A percentile compares a stretch with the other conserved stretches of the same genome.
These are phyloP conservation scores for Eupristina koningsbergeri DNA, from an alignment of 1,140 invertebrate species.

Conservation along the genomic window DNA sequence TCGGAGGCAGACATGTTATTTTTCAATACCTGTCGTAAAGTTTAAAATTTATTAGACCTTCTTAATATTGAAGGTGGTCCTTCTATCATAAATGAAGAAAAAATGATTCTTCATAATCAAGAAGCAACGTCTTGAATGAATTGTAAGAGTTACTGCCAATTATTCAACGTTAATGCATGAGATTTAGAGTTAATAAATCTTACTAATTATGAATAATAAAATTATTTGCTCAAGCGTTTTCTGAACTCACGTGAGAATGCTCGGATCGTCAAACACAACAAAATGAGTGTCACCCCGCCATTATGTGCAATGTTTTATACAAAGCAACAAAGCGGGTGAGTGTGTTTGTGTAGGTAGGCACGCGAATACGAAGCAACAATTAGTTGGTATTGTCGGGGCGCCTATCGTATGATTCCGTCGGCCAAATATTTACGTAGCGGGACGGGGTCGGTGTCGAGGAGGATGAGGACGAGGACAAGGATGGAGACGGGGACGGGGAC, in stretches of 20 bases:
- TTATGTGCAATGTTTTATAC: too few species aligned
- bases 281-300: neutral
- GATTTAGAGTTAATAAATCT: too few species aligned
- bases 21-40: neutral
- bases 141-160: neutral
- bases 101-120: neutral
- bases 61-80: neutral
- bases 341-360: neutral
- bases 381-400: neutral
- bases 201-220: too few species aligned
- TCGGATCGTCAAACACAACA: neutral
- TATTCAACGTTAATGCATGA: too few species aligned
- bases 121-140: neutral
- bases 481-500: neutral
- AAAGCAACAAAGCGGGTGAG: neutral
- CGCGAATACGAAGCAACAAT: neutral
- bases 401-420: neutral
- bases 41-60: neutral
- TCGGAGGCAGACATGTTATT: neutral
- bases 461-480: too few species aligned
- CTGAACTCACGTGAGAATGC: too few species aligned
- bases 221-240: too few species aligned
- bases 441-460: neutral
- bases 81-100: neutral
- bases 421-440: constrained; percentile 6